Conservation (phyloP, 2,888 invertebrate genomes). For the Brachypalpus laphriformis region DNA sequence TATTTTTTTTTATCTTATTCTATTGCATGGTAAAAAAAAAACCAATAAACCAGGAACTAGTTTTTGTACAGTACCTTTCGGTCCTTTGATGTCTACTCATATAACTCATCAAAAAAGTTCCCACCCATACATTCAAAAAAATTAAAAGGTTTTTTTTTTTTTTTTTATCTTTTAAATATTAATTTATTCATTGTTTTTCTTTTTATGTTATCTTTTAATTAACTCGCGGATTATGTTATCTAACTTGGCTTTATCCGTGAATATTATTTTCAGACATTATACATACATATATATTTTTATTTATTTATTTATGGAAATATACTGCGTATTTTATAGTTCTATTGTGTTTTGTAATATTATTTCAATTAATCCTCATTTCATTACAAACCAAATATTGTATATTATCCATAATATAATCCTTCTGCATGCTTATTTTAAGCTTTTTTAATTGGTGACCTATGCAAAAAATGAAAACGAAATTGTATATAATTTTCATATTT, state of each 20-base stretch:
- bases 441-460: slow-evolving; percentile 37
- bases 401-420: slow-evolving; percentile 3
- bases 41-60: not conserved
- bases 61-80: not conserved
- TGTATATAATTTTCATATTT: slow-evolving; percentile 20
- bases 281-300: too few relatives aligned
- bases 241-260: not conserved
- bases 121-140: not conserved
- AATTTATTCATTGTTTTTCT: not conserved
- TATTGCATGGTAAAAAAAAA: not conserved
- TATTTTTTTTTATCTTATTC: not conserved
- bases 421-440: slow-evolving; percentile 58
- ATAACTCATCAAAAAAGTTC: not conserved
- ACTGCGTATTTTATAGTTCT: not conserved
- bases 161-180: not conserved
- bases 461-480: slow-evolving; percentile 11
- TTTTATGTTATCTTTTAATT: slow-evolving; percentile 35
- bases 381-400: slow-evolving; percentile 1
- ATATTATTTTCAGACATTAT: not conserved
- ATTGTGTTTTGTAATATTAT: slow-evolving; percentile 1
- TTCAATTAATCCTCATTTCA: slow-evolving; percentile 26
- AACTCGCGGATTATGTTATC: not conserved
- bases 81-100: slow-evolving; percentile 8
- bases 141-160: too few relatives aligned
- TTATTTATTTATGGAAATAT: not conserved